Evolutionary conservation across 2,888 invertebrate species (phyloP).

Genomic region (Sceliomorpha sp.): DNA sequence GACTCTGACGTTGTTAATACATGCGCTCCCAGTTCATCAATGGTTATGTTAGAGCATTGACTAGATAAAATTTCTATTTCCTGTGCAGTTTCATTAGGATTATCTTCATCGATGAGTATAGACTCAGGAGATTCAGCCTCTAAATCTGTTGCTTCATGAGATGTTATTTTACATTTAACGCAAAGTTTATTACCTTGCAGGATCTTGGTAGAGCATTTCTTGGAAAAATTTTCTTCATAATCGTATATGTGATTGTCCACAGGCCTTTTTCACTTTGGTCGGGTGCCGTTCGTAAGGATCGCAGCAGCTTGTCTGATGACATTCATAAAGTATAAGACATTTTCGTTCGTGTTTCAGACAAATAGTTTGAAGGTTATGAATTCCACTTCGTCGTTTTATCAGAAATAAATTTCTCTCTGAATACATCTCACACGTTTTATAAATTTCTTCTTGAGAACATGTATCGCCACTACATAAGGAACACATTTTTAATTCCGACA

Average conservation of each 20-base stretch:
- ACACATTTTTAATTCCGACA: constrained; percentile 7
- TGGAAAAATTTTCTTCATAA: constrained; percentile 7
- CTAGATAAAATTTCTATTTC: constrained; percentile 15
- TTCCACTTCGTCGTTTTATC: constrained; percentile 14
- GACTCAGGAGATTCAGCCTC: constrained; percentile 8
- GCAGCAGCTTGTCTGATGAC: constrained; percentile 2
- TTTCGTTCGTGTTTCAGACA: constrained; percentile 7
- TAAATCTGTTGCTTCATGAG: constrained; percentile 7
- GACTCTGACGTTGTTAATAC: constrained; percentile 12
- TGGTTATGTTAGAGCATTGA: constrained; percentile 13
- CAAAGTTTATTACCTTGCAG: constrained; percentile 19
- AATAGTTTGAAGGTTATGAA: constrained; percentile 1
- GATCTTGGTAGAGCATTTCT: constrained; percentile 11
- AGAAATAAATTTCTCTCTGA: constrained; percentile 4
- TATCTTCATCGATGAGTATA: constrained; percentile 10
- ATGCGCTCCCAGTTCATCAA: constrained; percentile 13
- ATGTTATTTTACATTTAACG: constrained; percentile 18
- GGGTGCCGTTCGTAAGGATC: constrained; percentile 3
- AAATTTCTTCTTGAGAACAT: constrained; percentile 23
- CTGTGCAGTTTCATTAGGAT: constrained; percentile 6
- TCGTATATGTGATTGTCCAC: constrained; percentile 16
- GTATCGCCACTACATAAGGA: constrained; percentile 2
- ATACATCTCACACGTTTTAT: constrained; percentile 14
- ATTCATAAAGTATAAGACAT: constrained; percentile 6
- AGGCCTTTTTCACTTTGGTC: background rate